Percentiles rank a stretch among this genome's conserved stretches.
Evolutionary conservation across 2,888 invertebrate species (phyloP).

Genomic region (Amiota communis): DNA sequence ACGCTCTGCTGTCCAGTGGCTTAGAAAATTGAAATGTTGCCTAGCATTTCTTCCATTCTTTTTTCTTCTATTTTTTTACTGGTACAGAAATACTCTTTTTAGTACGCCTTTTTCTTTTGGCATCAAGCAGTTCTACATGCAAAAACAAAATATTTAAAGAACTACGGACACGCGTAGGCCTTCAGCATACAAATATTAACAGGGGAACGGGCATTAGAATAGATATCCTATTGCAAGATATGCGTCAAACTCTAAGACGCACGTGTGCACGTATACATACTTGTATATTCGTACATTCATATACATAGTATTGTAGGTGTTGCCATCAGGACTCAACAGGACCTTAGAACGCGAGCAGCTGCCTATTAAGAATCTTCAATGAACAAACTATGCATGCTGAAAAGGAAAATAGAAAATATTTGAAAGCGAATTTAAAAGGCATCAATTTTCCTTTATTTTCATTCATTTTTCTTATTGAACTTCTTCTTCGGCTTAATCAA

Average conservation of each 20-base stretch:
- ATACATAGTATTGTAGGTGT: constrained; percentile 13
- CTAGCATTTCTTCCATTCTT: constrained; percentile 31
- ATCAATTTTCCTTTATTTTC: constrained; percentile 23
- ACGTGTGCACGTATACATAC: constrained; percentile 1
- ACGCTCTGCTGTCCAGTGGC: constrained; percentile 57
- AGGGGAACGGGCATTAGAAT: background rate
- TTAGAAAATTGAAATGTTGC: constrained; percentile 65
- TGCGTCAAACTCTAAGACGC: constrained; percentile 20
- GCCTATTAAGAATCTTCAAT: background rate
- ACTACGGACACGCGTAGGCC: background rate
- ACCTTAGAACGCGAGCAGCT: constrained; percentile 8
- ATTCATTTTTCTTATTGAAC: background rate
- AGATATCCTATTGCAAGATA: constrained; percentile 28
- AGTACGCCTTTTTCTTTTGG: constrained; percentile 9
- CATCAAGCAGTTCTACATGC: background rate
- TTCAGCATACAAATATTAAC: background rate
- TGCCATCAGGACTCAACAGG: background rate
- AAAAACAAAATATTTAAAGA: background rate
- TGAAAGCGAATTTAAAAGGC: constrained; percentile 28
- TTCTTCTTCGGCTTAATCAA: constrained; percentile 1
- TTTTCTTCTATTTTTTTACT: too few relatives aligned
- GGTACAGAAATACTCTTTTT: background rate
- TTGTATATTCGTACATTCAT: too few relatives aligned
- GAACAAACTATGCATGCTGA: background rate
- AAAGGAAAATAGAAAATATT: constrained; percentile 10